Base-by-base conservation (phyloP, 2,888 invertebrate genomes). In the Hydrotaea cyrtoneurina region DNA sequence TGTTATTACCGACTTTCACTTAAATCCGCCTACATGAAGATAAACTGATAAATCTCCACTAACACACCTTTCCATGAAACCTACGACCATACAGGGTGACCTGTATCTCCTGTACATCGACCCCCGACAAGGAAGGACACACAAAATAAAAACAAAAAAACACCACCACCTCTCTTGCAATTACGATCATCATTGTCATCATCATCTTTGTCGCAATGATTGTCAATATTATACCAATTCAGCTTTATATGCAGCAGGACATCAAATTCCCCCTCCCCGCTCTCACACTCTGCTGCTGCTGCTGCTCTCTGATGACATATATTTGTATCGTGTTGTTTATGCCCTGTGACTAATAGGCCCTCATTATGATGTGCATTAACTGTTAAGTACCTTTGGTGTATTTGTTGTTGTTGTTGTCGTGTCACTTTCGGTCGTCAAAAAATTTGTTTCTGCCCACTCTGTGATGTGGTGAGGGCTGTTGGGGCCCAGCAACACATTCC, bases 291-390 rank as follows among this genome's bases (percentile, higher is more conserved):
- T 36, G 21, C 31, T 39, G 4, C 43, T 79, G 75, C n/a, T n/a
- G n/a, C n/a, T n/a, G n/a, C n/a, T n/a, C n/a, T n/a, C n/a, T 75
- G 80, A 85, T 86, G 80, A 81, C 80, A 77, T 43, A 82, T 39
- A 78, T 82, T 80, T 82, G 50, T 59, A 71, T 71, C 43, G 66
- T 53, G 79, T 82, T 80, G 80, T 86, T 87, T 87, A 87, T 87
- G 82, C 80, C 86, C 87, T 83, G 82, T 86, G 73, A 87, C 86
- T 86, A 87, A 87, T 87, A 80, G 86, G 72, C 78, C n/a, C 80
- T 86, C 87, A 87, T 87, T 87, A 87, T 86, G 83, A 83, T 78
- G 82, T 83, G 82, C 87, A 86, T 87, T 87, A 85, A 87, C 85
- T 71, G 84, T 86, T 85, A 87, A 87, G 87, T 86, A 86, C 86